Percentiles rank a stretch among this genome's conserved stretches.
These are phyloP conservation scores for Perccottus glenii DNA, from an alignment of 2,113 vertebrate genomes.

Conservation along the genomic window DNA sequence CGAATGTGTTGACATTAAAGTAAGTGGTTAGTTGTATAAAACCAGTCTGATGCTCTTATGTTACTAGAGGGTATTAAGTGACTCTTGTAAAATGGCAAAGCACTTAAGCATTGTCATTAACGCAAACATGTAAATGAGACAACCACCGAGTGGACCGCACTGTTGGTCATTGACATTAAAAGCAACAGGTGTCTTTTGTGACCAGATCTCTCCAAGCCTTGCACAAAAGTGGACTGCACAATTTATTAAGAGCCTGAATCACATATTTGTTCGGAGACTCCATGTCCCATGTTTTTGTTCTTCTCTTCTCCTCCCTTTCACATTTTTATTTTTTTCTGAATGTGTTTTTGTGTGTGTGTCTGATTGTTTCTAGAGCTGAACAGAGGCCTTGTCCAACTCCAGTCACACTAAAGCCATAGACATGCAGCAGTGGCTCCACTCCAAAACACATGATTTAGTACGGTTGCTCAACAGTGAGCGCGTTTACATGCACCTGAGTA, in stretches of 20 bases:
- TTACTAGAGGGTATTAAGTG: slow-evolving; percentile 11
- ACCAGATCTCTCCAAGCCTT: neutral
- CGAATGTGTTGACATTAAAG: slow-evolving; percentile 18
- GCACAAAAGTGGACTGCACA: neutral
- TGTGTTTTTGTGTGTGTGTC: no score
- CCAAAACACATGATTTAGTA: no score
- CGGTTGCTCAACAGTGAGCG: no score
- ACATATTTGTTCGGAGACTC: no score
- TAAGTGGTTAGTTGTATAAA: neutral
- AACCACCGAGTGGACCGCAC: neutral
- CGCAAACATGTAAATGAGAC: slow-evolving; percentile 16
- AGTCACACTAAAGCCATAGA: no score
- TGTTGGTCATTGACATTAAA: neutral
- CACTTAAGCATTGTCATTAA: slow-evolving; percentile 6
- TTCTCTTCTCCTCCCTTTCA: no score
- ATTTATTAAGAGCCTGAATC: neutral
- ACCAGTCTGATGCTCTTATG: neutral
- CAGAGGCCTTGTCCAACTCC: no score
- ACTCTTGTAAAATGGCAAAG: slow-evolving; percentile 17
- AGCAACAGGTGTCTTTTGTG: neutral
- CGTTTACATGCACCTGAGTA: no score
- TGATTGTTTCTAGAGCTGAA: no score
- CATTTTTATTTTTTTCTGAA: no score
- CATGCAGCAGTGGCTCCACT: no score
- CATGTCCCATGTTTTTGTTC: no score